Base-by-base conservation (phyloP, 2,113 vertebrate species). In the Phaetusa simplex region DNA sequence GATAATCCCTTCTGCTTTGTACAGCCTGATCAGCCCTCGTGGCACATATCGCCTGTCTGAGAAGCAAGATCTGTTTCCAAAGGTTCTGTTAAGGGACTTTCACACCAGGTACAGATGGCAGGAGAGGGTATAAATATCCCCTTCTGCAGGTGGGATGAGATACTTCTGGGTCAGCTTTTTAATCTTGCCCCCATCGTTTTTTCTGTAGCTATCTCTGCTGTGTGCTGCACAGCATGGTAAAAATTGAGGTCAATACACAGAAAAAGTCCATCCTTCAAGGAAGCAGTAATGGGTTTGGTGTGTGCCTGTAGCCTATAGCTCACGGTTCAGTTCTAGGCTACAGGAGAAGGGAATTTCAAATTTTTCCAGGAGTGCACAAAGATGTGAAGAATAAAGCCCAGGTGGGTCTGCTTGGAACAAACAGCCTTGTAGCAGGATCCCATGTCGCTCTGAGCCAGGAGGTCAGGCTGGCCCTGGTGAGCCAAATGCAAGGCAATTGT, bases 221-320 rank as follows among this genome's bases (percentile, higher is more conserved):
- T 15, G 36, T 40, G 21, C 52, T 71, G 24, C 83, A 24, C 30
- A 52, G 17, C 3, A 3, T 23, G 49, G n/a, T 38, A 43, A 20
- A 50, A 56, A 59, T 0, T 0, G 30, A 71, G 12, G 9, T n/a
- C 16, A 53, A 1, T 7, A 9, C 14, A 27, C 27, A 49, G 27
- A 22, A 38, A 56, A n/a, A 19, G 18, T 22, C 15, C 19, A 9
- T 55, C 11, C 29, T 66, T 62, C 9, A 19, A 71, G 47, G 43
- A 29, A 67, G 21, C 38, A 36, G 47, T 9, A 14, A 6, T 45
- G 86, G 42, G 8, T 34, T 43, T 76, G 18, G 8, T 66, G 50
- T 38, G 20, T 11, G 26, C 12, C 23, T 43, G 23, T 34, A 36
- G 3, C 14, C 24, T 86, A 8, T 7, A 36, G n/a, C 64, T 76